Percentiles rank a stretch among this genome's conserved stretches.
Conservation (phyloP, 2,888 invertebrate species). For the Lumbricus terrestris region DNA sequence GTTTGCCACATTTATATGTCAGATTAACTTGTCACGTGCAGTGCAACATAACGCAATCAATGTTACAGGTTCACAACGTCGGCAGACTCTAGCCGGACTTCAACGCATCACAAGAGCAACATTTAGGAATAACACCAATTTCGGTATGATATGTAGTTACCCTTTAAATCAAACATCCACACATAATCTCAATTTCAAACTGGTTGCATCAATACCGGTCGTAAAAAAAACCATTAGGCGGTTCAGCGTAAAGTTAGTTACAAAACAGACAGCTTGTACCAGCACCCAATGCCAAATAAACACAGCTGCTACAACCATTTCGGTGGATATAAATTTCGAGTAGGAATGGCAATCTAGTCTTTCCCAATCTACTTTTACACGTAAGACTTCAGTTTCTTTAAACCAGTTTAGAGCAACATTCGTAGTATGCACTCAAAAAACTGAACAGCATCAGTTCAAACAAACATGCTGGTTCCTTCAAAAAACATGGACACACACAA, state of each 20-base stretch:
- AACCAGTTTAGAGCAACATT: background rate
- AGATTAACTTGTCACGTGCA: too few species aligned
- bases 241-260: background rate
- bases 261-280: background rate
- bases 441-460: background rate
- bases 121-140: background rate
- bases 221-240: background rate
- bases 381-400: background rate
- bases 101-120: background rate
- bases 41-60: background rate
- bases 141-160: background rate
- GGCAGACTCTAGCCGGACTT: background rate
- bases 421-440: background rate
- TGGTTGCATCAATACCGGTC: background rate
- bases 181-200: constrained; percentile 3
- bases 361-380: background rate
- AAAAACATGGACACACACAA: background rate
- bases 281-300: background rate
- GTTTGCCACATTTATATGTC: too few species aligned
- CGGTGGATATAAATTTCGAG: background rate
- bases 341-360: too few species aligned
- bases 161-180: background rate
- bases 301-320: background rate
- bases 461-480: background rate
- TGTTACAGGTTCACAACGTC: background rate